phyloP scores from a whole-genome alignment of 2,113 vertebrate species.

The Myotis yumanensis region DNA sequence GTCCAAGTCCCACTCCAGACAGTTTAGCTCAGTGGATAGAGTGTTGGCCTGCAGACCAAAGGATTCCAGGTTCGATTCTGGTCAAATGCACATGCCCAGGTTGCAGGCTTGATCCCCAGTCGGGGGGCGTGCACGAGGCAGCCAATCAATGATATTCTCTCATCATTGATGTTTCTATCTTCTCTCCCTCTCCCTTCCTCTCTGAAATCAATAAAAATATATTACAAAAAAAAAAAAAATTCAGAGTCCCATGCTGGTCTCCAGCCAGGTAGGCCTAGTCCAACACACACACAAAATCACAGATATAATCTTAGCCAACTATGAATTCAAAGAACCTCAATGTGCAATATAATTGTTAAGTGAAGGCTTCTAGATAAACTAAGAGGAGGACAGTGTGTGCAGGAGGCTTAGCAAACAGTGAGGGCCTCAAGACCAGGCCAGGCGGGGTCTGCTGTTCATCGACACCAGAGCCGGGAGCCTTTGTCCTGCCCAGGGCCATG shows the following conservation, averaged over 20 bases:
- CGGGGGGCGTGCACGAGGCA: too few species aligned
- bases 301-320: not conserved
- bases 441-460: rapidly evolving
- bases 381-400: not conserved
- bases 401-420: not conserved
- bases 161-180: too few species aligned
- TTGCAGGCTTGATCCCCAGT: too few species aligned
- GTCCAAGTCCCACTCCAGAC: not conserved
- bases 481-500: too few species aligned
- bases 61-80: too few species aligned
- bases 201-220: too few species aligned
- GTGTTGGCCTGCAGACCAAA: too few species aligned
- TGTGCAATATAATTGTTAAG: not conserved
- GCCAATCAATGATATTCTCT: too few species aligned
- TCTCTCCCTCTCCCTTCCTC: too few species aligned
- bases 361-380: not conserved
- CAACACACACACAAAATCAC: not conserved
- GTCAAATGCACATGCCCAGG: too few species aligned
- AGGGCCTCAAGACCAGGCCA: not conserved
- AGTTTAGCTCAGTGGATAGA: not conserved
- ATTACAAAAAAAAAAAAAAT: not conserved
- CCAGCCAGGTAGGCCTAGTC: not conserved
- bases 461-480: too few species aligned
- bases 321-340: not conserved
- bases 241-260: not conserved